Percentiles rank a stretch among this genome's conserved stretches.
phyloP scores from a whole-genome alignment of 2,113 vertebrate genomes.

The Romanogobio albipinnatus region DNA sequence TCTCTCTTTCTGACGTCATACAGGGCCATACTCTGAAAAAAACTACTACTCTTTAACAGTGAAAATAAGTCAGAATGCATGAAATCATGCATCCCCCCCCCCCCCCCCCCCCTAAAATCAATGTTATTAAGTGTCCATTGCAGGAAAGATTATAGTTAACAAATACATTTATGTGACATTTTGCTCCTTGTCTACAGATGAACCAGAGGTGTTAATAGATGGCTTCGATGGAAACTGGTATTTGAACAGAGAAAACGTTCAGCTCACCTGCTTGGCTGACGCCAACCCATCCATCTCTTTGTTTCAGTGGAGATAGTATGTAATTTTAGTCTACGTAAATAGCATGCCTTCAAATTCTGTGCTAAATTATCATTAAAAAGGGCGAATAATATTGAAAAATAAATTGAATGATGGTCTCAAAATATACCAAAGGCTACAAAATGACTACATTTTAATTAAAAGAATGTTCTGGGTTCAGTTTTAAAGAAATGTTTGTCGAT shows the following conservation, averaged over 20 bases:
- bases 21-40: no score
- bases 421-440: background rate
- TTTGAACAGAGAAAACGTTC: conserved; percentile 88
- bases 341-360: background rate
- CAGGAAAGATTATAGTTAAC: no score
- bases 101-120: no score
- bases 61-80: no score
- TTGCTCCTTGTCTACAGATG: conserved; percentile 75
- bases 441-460: no score
- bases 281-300: conserved; percentile 90
- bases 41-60: no score
- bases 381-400: no score
- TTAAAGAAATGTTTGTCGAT: background rate
- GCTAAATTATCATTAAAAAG: background rate
- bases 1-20: no score
- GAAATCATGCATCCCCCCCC: no score
- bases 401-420: background rate
- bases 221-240: conserved; percentile 98
- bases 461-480: no score
- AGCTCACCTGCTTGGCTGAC: conserved; percentile 88
- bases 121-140: no score
- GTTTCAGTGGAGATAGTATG: conserved; percentile 94
- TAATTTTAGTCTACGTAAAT: conserved; percentile 24
- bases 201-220: conserved; percentile 91
- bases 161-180: background rate